Base-by-base conservation (phyloP, 2,797 vertebrate genomes). In the Knipowitschia caucasica region DNA sequence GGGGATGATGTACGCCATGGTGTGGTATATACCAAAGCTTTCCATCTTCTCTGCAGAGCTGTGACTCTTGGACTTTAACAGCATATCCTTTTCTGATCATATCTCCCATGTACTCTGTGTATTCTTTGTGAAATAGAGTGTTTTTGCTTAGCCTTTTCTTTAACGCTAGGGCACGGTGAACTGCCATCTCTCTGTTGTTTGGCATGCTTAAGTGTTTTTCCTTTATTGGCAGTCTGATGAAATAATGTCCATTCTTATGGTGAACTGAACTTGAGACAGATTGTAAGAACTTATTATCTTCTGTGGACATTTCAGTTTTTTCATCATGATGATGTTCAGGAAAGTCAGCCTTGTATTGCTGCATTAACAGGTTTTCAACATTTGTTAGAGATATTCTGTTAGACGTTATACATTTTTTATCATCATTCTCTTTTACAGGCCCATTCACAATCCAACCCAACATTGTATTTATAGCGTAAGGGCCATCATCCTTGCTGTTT, bases 11-110 rank as follows among this genome's bases (percentile, higher is more conserved):
- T 14, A 73, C 61, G 38, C 56, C 35, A 8, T 74, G 71, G 1
- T 72, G 71, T 39, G 65, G 73, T 31, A 77, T 26, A 61, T 69
- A 69, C 77, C 59, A 74, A 18, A 44, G 53, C 15, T 39, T 53
- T 5, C 1, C 18, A 17, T 52, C 51, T 3, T 21, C 18, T 20
- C 38, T 40, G 1, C 11, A 10, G 8, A 40, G 17, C 17, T 20
- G 11, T 17, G 35, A 38, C 35, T 38, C 35, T 6, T 38, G 35
- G 3, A 38, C 15, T 18, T 18, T 38, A 4, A 38, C 35, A 5
- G 34, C 34, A 36, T 36, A 36, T 17, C 34, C 34, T 17, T 36
- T 36, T 11, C 18, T 36, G 4, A 36, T 1, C 34, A 17, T 17
- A 7, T 36, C 34, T 36, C 8, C 34, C 4, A 36, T 7, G n/a